A percentile compares a stretch with the other conserved stretches of the same genome.
Conservation (phyloP, 1,140 invertebrate genomes). For the Helicorthomorpha holstii region DNA sequence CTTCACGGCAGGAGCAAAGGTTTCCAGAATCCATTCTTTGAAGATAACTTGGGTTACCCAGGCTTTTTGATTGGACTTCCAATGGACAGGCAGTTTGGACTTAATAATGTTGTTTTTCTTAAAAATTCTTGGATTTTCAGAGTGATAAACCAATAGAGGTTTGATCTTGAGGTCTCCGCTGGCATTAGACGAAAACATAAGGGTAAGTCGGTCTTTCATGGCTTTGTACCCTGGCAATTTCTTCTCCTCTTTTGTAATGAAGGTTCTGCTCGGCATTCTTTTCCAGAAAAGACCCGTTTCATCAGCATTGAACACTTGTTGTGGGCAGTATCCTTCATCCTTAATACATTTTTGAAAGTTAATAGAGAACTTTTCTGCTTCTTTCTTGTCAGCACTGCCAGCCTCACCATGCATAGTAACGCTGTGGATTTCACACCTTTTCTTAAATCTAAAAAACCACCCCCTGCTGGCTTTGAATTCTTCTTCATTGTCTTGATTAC, state of each 20-base stretch:
- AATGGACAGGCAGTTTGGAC: constrained; percentile 8
- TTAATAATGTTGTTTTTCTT: constrained; percentile 8
- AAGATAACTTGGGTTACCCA: constrained; percentile 11
- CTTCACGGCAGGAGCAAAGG: constrained; percentile 10
- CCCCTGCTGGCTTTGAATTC: constrained; percentile 6
- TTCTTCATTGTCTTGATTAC: background rate
- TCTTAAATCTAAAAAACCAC: constrained; percentile 7
- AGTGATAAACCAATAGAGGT: constrained; percentile 12
- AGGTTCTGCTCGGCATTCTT: constrained; percentile 13
- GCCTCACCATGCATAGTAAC: constrained; percentile 10
- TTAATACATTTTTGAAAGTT: background rate
- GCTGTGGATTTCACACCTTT: constrained; percentile 8
- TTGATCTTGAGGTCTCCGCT: constrained; percentile 12
- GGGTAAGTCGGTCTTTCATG: constrained; percentile 14
- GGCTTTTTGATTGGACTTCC: constrained; percentile 10
- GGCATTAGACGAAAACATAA: constrained; percentile 11
- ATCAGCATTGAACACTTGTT: constrained; percentile 14
- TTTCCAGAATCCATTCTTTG: constrained; percentile 11
- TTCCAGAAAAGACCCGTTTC: constrained; percentile 17
- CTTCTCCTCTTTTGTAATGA: constrained; percentile 10
- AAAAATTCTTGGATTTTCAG: constrained; percentile 5
- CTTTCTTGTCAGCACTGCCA: constrained; percentile 7
- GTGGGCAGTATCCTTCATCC: constrained; percentile 2
- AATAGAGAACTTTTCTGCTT: constrained; percentile 3
- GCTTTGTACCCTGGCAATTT: constrained; percentile 11